Percentiles rank a stretch among this genome's conserved stretches.
phyloP scores from a whole-genome alignment of 2,113 vertebrate species.

The Forbesichthys papilliferus region DNA sequence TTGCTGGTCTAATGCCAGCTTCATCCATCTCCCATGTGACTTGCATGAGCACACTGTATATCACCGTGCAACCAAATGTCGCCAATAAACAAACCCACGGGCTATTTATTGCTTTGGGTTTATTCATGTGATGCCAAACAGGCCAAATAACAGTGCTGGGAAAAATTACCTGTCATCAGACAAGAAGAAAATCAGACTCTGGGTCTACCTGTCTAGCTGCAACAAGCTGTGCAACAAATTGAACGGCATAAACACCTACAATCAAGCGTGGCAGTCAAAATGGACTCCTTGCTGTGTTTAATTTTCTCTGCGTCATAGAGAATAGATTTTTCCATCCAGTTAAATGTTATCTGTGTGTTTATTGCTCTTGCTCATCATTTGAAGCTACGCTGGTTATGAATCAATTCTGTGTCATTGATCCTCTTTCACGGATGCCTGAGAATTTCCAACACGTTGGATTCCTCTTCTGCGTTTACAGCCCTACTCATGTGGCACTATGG shows the following conservation, averaged over 20 bases:
- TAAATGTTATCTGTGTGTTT: constrained; percentile 58
- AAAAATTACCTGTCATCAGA: constrained; percentile 43
- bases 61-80: constrained; percentile 29
- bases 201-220: constrained; percentile 38
- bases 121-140: constrained; percentile 52
- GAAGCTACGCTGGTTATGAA: constrained; percentile 58
- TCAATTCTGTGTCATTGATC: constrained; percentile 52
- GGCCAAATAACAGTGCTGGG: constrained; percentile 41
- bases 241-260: constrained; percentile 36
- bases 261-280: constrained; percentile 36
- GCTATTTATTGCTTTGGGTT: constrained; percentile 53
- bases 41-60: constrained; percentile 46
- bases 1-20: constrained; percentile 63
- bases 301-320: constrained; percentile 50
- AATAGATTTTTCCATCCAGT: constrained; percentile 56
- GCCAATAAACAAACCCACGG: constrained; percentile 38
- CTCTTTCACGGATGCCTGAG: constrained; percentile 47
- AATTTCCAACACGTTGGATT: constrained; percentile 40
- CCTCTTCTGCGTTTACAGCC: constrained; percentile 31
- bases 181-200: constrained; percentile 46
- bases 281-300: constrained; percentile 43
- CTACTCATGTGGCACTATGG: constrained; percentile 31
- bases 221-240: constrained; percentile 45
- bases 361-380: constrained; percentile 51
- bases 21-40: constrained; percentile 59